Base-by-base conservation (phyloP, 2,888 invertebrate species). In the Acronicta psi region DNA sequence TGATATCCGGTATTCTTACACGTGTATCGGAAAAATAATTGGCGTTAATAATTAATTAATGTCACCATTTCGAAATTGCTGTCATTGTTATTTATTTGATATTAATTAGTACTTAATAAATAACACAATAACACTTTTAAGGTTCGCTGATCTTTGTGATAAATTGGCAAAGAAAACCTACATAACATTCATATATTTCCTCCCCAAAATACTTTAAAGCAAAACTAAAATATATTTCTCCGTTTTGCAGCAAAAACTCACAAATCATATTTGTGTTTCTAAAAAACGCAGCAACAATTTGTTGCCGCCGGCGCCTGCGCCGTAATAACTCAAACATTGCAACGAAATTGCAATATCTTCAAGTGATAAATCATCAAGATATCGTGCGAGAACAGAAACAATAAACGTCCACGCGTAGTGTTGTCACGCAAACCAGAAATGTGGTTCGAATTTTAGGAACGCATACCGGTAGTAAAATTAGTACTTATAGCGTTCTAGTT, bases 261-360 rank as follows among this genome's bases (percentile, higher is more conserved):
- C 44, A 54, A 63, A 58, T 54, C 38, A 51, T 29, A 51, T 31
- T 23, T 23, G 6, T 51, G 34, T 36, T 38, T 18, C 14, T 40
- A 38, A 63, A 69, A 67, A 25, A 51, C 47, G 37, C 49, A 64
- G 38, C 45, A 60, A 61, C 70, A 81, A 81, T 79, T 75, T 77
- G 77, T 76, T 57, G 59, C 37, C 69, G 70, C 75, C 74, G 34
- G 13, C 52, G 70, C 75, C 73, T 25, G n/a, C 52, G 53, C 53
- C 23, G 61, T 61, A 59, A 80, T 80, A 82, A 79, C 67, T 79
- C 79, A 81, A 34, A 64, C 67, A 73, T 76, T 82, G 82, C 80
- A 82, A 75, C 79, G 75, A 77, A 76, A 82, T 79, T 80, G 81
- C 82, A 82, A 82, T 82, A 77, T 75, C 76, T 77, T 60, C 44